These are phyloP conservation scores for Acarapis woodi DNA, from an alignment of 1,140 invertebrate genomes.

Conservation along the genomic window DNA sequence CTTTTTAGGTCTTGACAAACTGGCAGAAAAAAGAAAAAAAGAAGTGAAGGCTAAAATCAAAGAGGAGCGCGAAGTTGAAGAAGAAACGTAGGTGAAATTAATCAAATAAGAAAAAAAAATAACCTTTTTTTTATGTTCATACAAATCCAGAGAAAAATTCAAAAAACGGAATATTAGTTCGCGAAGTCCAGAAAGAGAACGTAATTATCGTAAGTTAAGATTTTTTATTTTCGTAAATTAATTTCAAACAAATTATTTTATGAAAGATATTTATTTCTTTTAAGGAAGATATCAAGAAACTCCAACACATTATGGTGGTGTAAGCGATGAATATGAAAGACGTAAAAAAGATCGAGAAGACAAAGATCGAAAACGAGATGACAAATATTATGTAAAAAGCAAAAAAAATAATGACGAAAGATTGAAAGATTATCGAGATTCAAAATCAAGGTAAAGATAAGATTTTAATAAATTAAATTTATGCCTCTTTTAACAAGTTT, in stretches of 20 bases:
- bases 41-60: slow-evolving; percentile 13
- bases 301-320: slow-evolving; percentile 67
- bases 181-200: slow-evolving; percentile 11
- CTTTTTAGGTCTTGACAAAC: slow-evolving; percentile 21
- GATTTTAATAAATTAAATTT: too few relatives aligned
- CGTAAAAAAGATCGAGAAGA: slow-evolving; percentile 31
- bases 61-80: too few relatives aligned
- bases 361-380: slow-evolving; percentile 21
- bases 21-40: slow-evolving; percentile 18
- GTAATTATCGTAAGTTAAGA: slow-evolving; percentile 6
- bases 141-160: too few relatives aligned
- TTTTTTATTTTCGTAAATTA: slow-evolving; percentile 4
- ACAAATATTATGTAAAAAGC: slow-evolving; percentile 7
- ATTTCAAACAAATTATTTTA: too few relatives aligned
- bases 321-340: slow-evolving; percentile 42
- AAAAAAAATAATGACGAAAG: slow-evolving; percentile 7
- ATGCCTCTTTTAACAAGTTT: too few relatives aligned
- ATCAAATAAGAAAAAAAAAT: too few relatives aligned
- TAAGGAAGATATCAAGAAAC: slow-evolving; percentile 49
- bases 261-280: slow-evolving; percentile 37
- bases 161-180: slow-evolving; percentile 12
- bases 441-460: too few relatives aligned
- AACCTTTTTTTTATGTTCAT: too few relatives aligned
- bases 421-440: slow-evolving; percentile 12
- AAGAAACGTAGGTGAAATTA: too few relatives aligned